These are phyloP conservation scores for Noctilio leporinus DNA, from an alignment of 2,113 vertebrate genomes.

Conservation along the genomic window DNA sequence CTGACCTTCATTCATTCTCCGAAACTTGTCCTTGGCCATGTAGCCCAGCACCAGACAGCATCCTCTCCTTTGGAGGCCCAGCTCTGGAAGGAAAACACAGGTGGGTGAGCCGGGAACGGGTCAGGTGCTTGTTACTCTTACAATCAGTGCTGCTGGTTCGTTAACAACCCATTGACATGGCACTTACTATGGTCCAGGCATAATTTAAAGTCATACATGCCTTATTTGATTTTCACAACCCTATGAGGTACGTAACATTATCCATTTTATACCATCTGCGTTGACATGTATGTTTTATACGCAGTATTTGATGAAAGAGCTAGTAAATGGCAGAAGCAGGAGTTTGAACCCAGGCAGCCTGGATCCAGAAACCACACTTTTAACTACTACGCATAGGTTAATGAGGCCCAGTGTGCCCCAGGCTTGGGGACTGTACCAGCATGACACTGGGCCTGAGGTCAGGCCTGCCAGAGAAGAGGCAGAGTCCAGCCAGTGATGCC, in stretches of 20 bases:
- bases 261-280: not conserved
- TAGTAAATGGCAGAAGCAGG: not conserved
- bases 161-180: not conserved
- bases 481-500: not conserved
- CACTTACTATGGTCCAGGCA: not conserved
- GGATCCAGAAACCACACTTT: not conserved
- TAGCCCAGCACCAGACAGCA: slow-evolving; percentile 84
- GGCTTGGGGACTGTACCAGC: not conserved
- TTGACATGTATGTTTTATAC: not conserved
- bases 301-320: not conserved
- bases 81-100: slow-evolving; percentile 77
- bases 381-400: not conserved
- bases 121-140: not conserved
- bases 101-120: not conserved
- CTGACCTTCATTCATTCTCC: slow-evolving; percentile 87
- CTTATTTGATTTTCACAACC: not conserved
- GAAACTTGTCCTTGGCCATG: slow-evolving; percentile 87
- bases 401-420: not conserved
- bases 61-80: slow-evolving; percentile 84
- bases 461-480: not conserved
- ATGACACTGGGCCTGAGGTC: not conserved
- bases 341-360: not conserved
- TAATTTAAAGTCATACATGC: not conserved
- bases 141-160: not conserved
- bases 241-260: not conserved